A percentile compares a stretch with the other conserved stretches of the same genome.
These are phyloP conservation scores for Marisa cornuarietis DNA, from an alignment of 1,140 invertebrate species.

Conservation along the genomic window DNA sequence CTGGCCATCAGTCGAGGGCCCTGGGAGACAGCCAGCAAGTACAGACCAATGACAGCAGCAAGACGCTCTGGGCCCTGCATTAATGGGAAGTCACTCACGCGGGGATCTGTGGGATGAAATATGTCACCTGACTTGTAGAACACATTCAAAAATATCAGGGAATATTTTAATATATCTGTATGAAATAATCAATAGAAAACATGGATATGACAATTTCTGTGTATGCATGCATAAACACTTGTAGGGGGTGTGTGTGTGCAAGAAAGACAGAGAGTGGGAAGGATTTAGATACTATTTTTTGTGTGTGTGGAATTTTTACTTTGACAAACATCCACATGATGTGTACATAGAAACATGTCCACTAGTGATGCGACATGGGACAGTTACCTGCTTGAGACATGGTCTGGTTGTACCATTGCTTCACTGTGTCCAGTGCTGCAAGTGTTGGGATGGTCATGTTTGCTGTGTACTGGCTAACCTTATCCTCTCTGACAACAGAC, in stretches of 20 bases:
- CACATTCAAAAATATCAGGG: not conserved
- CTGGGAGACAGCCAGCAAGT: constrained; percentile 78
- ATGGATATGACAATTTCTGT: not conserved
- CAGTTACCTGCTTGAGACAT: constrained; percentile 27
- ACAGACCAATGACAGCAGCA: constrained; percentile 79
- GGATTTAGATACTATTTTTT: not conserved
- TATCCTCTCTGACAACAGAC: no score
- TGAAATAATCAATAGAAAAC: not conserved
- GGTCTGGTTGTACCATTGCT: constrained; percentile 20
- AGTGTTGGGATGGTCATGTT: not conserved
- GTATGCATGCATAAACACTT: not conserved
- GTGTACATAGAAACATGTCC: not conserved
- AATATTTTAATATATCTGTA: not conserved
- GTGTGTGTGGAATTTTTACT: not conserved
- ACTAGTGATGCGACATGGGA: no score
- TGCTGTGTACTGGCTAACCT: not conserved
- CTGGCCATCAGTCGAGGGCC: constrained; percentile 86
- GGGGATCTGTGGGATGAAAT: constrained; percentile 44
- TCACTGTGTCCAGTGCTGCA: not conserved
- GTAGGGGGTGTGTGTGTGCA: not conserved
- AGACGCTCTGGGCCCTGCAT: constrained; percentile 89
- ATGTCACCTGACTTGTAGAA: not conserved
- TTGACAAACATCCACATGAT: not conserved
- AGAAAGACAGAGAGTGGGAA: not conserved
- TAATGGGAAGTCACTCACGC: constrained; percentile 87